Evolutionary conservation across 2,888 invertebrate species (phyloP), one percentile per base, ranked within the genome.

Genomic region (Cartodere bifasciata): DNA sequence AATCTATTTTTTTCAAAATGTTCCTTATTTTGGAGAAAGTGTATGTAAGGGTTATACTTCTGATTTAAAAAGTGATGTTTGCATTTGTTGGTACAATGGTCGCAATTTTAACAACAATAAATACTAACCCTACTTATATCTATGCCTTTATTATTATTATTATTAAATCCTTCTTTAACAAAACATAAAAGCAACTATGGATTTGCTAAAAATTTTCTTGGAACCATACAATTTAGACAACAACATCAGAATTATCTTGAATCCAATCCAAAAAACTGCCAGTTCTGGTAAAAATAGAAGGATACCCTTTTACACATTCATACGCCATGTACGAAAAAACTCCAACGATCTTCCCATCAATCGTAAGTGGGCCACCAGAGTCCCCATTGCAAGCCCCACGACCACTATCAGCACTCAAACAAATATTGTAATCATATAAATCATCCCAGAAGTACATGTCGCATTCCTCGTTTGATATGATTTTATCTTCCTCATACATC

Each of bases 321-420:
- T 17, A 6, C 20, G 6, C n/a, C n/a, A 6, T 9, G 9, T 7
- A 17, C 6, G 20, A 17, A 9, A 38, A 37, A 22, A 41, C 24
- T 16, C 43, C 43, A 2, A 41, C 29, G 28, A 36, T 36, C 3
- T 13, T 32, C 4, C 34, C 34, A 15, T 28, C 32, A 6, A 35
- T 26, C n/a, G 37, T 32, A 16, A 43, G 28, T 6, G 43, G 43
- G 27, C 43, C 43, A 10, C 43, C 41, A 16, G 41, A 41, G 27
- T 43, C 43, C 2, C 43, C 43, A 15, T 23, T 31, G 31, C 43
- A 43, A 5, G 39, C 28, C 6, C 34, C 27, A 21, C 26, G 32
- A 6, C 35, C 35, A 5, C 20, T 28, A 16, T 16, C 33, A 10
- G 40, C 39, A 10, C 34, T 28, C 5, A 34, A 31, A 27, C 43